A percentile compares a stretch with the other conserved stretches of the same genome.
Evolutionary conservation across 1,140 invertebrate genomes (phyloP).

Genomic region (Lordiphosa collinella): DNA sequence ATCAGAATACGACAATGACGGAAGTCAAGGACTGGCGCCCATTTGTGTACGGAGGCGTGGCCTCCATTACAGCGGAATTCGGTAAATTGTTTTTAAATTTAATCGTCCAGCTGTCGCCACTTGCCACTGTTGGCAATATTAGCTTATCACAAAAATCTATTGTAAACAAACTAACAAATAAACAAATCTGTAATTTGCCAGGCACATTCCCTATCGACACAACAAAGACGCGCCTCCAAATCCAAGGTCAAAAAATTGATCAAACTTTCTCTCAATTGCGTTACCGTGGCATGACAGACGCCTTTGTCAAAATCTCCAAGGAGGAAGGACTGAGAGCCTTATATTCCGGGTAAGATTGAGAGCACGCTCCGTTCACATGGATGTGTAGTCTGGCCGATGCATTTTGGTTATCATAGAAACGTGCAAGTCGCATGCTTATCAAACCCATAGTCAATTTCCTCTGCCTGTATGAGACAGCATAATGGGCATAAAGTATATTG

Average conservation of each 20-base stretch:
- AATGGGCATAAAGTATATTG: conserved; percentile 8
- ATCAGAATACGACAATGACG: conserved; percentile 34
- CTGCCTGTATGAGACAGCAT: conserved; percentile 2
- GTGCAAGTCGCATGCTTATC: conserved; percentile 39
- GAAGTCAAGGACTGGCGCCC: conserved; percentile 87
- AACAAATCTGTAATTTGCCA: conserved; percentile 80
- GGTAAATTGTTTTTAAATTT: conserved; percentile 82
- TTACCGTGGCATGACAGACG: conserved; percentile 96
- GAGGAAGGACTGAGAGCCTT: conserved; percentile 89
- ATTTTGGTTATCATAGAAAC: conserved; percentile 41
- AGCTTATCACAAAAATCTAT: conserved; percentile 4
- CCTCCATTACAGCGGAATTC: conserved; percentile 95
- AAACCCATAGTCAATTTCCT: conserved; percentile 2
- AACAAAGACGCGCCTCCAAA: conserved; percentile 96
- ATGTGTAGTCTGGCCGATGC: background rate
- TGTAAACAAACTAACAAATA: conserved; percentile 29
- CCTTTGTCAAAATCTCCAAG: conserved; percentile 89
- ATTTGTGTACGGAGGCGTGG: conserved; percentile 95
- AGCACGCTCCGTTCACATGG: conserved; percentile 33
- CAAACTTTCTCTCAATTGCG: conserved; percentile 86
- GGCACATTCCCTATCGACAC: conserved; percentile 99
- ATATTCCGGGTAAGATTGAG: conserved; percentile 88
- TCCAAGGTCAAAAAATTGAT: conserved; percentile 94
- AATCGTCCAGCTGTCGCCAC: background rate
- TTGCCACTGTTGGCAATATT: background rate